A percentile compares a stretch with the other conserved stretches of the same genome.
Evolutionary conservation across 2,888 invertebrate species (phyloP).

Genomic region (Dascillus cervinus): DNA sequence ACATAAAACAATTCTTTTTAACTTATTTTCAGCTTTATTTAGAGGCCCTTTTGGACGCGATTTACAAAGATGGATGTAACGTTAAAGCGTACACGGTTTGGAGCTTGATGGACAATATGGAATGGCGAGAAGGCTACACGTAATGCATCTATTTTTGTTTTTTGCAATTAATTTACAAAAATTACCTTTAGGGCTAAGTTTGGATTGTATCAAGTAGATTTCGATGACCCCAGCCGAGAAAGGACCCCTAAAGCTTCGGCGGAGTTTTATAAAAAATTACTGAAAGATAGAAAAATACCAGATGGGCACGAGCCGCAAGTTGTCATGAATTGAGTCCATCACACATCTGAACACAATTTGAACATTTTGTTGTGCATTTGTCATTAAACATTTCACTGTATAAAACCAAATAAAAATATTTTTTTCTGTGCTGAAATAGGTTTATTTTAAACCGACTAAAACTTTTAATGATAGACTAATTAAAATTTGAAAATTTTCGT

Average conservation of each 20-base stretch:
- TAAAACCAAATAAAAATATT: no score
- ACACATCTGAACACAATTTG: not conserved
- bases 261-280: conserved; percentile 47
- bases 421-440: no score
- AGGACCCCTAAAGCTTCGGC: conserved; percentile 59
- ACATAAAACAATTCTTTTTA: not conserved
- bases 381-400: not conserved
- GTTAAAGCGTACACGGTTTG: conserved; percentile 65
- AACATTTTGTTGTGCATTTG: not conserved
- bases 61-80: conserved; percentile 49
- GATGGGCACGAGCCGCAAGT: conserved; percentile 3
- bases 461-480: not conserved
- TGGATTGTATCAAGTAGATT: conserved; percentile 63
- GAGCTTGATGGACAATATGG: conserved; percentile 76
- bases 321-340: not conserved
- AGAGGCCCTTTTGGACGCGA: conserved; percentile 42
- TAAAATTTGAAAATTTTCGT: no score
- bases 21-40: conserved; percentile 38
- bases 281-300: conserved; percentile 31
- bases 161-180: conserved; percentile 4
- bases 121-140: conserved; percentile 70
- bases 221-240: conserved; percentile 48
- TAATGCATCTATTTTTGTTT: conserved; percentile 40
- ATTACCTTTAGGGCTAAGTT: conserved; percentile 52
- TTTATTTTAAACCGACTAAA: no score